These are phyloP conservation scores for Drosophila nr. fundita DNA, from an alignment of 2,888 invertebrate genomes.

Conservation along the genomic window DNA sequence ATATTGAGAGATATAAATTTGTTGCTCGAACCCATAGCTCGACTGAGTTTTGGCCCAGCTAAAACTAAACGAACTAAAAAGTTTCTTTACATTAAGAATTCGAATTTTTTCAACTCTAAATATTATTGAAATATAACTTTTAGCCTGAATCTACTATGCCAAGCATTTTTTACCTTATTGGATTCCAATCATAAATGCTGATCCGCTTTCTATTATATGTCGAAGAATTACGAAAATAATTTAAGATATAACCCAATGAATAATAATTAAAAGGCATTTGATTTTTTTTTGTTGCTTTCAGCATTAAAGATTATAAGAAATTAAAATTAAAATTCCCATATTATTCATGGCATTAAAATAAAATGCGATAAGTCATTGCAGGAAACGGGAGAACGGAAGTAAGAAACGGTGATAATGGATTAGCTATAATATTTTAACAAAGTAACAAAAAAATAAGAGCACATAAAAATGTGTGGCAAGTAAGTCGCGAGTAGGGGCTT, in stretches of 20 bases:
- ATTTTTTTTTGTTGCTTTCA: not conserved
- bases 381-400: not conserved
- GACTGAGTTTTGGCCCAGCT: too few species aligned
- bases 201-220: not conserved
- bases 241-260: not conserved
- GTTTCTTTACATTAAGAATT: too few species aligned
- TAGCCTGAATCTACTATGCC: not conserved
- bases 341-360: not conserved
- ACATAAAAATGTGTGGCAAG: not conserved
- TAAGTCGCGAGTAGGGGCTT: not conserved
- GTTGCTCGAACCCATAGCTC: too few species aligned
- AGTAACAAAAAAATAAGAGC: not conserved
- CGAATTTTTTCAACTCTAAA: not conserved
- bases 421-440: not conserved
- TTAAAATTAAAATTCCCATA: fast-evolving
- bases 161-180: not conserved
- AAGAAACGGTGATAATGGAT: not conserved
- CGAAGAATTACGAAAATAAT: too few species aligned
- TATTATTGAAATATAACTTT: not conserved
- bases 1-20: too few species aligned
- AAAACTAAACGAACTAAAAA: too few species aligned
- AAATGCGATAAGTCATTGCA: not conserved
- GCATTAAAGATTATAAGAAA: not conserved
- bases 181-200: not conserved
- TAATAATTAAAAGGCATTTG: not conserved